Evolutionary conservation across 2,888 invertebrate species (phyloP), one percentile per base, ranked within the genome.

Genomic region (Diaperis boleti): DNA sequence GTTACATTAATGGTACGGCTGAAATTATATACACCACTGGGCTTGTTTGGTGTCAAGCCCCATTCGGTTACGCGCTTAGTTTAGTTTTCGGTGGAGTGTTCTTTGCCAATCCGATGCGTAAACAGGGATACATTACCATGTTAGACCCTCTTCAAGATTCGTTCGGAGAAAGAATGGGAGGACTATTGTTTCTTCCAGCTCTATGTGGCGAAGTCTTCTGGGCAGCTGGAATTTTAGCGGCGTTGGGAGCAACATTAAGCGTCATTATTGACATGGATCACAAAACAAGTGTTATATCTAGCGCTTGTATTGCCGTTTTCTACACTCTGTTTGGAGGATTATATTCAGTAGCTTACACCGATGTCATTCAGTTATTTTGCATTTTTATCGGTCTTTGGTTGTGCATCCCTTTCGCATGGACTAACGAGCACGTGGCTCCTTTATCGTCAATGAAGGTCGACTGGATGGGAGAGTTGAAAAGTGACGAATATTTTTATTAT

Each of bases 1-100:
- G 98, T 49, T 99, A 98, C 85, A 99, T 99, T 81, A 99, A 99
- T 82, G 98, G 98, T 67, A 98, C 98, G 11, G 97, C 98, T 17
- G 98, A 99, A 84, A 94, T 94, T 42, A 95, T 98, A 75, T 98
- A 95, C 84, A 94, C 94, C 33, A 89, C 87, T 64, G 97, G 96
- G 1, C 84, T 98, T 76, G 89, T 97, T 37, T 98, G 97, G 96
- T 98, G 98, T 82, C 97, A 98, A 85, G 98, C 98, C 54, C 98
- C 98, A n/a, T 94, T 99, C 82, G 98, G 98, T 60, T 98, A 99
- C 82, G 94, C 98, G 3, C 87, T 98, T 62, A 96, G 96, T 70
- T 88, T 99, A 47, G 92, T 98, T 22, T 92, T 98, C 78, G 98
- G 98, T 69, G 98, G 98, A 8, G 89, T 96, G 76, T 96, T 99